A percentile compares a stretch with the other conserved stretches of the same genome.
Evolutionary conservation across 92 coral and sea anemone genomes (phyloP).

Genomic region (Paramuricea clavata): DNA sequence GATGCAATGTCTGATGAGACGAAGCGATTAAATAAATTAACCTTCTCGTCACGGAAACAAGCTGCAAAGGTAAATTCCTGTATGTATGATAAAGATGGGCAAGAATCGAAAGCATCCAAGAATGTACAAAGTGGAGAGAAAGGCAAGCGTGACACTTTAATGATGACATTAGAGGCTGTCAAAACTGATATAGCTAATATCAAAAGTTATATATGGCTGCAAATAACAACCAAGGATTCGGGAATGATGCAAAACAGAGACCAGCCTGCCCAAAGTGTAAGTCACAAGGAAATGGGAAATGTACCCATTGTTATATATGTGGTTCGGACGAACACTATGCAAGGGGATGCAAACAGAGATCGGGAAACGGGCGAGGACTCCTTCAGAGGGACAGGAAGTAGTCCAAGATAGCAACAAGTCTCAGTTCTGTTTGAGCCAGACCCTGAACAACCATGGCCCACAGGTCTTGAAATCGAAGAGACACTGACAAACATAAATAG

Average conservation of each 20-base stretch:
- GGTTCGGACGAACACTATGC: constrained; percentile 21
- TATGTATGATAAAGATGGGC: not conserved
- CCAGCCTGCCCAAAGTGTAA: constrained; percentile 21
- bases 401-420: constrained; percentile 18
- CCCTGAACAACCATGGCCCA: constrained; percentile 2
- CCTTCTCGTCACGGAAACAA: constrained; percentile 25
- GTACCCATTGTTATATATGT: constrained; percentile 23
- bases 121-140: not conserved
- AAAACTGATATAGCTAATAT: constrained; percentile 20
- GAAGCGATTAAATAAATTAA: constrained; percentile 12
- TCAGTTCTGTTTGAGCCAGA: no score
- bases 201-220: constrained; percentile 19
- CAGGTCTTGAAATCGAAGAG: no score
- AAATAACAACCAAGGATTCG: no score
- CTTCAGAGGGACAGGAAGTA: constrained; percentile 36
- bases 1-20: constrained; percentile 45
- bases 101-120: not conserved
- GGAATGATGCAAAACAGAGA: not conserved
- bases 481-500: no score
- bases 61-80: not conserved
- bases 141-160: constrained; percentile 27
- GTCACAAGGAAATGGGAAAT: not conserved
- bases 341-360: constrained; percentile 16
- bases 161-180: constrained; percentile 24
- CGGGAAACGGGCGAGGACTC: constrained; percentile 28